These are phyloP conservation scores for Mustelus asterias DNA, from an alignment of 2,113 vertebrate species.

Conservation along the genomic window DNA sequence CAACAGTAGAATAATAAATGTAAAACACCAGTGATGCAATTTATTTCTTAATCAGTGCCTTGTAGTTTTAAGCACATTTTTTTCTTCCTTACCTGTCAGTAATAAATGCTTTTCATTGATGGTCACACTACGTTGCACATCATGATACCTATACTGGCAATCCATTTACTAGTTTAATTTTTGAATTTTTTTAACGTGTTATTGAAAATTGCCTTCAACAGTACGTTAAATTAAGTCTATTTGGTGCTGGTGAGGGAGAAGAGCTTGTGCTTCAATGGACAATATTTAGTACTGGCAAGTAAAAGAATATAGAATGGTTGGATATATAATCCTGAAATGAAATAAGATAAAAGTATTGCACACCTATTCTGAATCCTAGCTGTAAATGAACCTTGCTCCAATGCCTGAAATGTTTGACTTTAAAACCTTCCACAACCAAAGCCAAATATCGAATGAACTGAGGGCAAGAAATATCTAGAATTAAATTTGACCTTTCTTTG, in stretches of 20 bases:
- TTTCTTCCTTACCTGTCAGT: neutral
- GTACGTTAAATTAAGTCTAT: neutral
- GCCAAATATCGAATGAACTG: neutral
- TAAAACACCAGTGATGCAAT: neutral
- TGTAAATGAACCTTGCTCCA: neutral
- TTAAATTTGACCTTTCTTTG: neutral
- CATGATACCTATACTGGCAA: neutral
- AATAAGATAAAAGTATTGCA: neutral
- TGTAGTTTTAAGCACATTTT: neutral
- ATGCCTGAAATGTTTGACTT: neutral
- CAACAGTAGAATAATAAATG: neutral
- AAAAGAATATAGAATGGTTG: neutral
- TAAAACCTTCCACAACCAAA: neutral
- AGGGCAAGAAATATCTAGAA: neutral
- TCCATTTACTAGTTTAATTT: neutral
- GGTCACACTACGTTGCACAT: neutral
- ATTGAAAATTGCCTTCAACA: too few relatives aligned
- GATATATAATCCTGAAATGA: neutral
- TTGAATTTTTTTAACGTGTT: neutral
- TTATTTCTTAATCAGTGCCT: neutral
- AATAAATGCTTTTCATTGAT: neutral
- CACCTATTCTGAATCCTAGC: neutral
- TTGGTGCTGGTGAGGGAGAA: neutral
- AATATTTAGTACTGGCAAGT: neutral
- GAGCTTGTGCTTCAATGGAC: neutral